phyloP scores from a whole-genome alignment of 2,113 vertebrate genomes.

The Blennius ocellaris region DNA sequence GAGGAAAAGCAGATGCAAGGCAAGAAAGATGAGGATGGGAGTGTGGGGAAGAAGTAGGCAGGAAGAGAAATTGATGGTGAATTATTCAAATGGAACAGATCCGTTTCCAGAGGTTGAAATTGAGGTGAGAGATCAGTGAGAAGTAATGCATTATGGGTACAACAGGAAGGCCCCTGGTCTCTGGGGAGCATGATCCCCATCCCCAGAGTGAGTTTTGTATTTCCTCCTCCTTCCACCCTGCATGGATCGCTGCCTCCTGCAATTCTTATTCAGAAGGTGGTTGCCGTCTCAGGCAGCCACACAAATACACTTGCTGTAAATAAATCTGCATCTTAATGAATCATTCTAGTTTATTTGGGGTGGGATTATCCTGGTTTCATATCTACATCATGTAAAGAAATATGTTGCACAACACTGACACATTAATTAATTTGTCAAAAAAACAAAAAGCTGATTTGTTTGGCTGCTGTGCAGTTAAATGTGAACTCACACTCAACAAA shows the following conservation, averaged over 20 bases:
- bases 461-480: background rate
- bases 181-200: slow-evolving; percentile 44
- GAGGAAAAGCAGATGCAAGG: background rate
- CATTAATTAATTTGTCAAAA: background rate
- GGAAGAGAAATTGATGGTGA: slow-evolving; percentile 74
- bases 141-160: slow-evolving; percentile 65
- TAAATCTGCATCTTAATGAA: background rate
- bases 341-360: slow-evolving; percentile 2
- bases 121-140: slow-evolving; percentile 73
- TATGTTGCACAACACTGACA: background rate
- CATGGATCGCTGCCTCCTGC: slow-evolving; percentile 17
- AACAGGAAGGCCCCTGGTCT: slow-evolving; percentile 38
- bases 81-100: slow-evolving; percentile 83
- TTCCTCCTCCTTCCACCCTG: background rate
- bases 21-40: slow-evolving; percentile 12
- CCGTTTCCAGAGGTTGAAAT: slow-evolving; percentile 69
- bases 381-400: background rate
- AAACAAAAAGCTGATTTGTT: slow-evolving; percentile 4
- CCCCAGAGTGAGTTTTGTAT: slow-evolving; percentile 5
- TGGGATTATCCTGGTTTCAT: background rate
- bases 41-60: slow-evolving; percentile 30
- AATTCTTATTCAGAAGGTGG: slow-evolving; percentile 20
- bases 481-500: background rate
- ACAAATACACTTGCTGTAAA: slow-evolving; percentile 9
- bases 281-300: slow-evolving; percentile 7